Percentiles rank a stretch among this genome's conserved stretches.
Conservation (phyloP, 2,888 invertebrate genomes). For the Scaptomyza polygonia region DNA sequence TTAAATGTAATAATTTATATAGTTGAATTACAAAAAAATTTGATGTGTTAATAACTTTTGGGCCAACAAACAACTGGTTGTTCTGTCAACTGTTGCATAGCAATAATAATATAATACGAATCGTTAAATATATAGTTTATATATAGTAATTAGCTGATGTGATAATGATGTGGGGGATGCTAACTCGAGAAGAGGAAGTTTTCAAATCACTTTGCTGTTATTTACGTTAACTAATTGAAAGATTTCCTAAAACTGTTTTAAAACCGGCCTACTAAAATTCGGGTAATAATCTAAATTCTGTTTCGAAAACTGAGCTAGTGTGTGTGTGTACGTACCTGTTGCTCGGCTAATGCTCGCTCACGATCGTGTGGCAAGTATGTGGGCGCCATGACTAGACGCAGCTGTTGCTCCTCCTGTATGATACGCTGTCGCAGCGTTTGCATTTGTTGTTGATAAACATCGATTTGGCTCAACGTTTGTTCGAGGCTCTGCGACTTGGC, state of each 20-base stretch:
- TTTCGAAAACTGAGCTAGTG: conserved; percentile 7
- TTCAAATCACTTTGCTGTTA: conserved; percentile 44
- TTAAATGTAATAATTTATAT: conserved; percentile 15
- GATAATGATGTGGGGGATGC: conserved; percentile 51
- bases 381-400: conserved; percentile 92
- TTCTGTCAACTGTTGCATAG: conserved; percentile 78
- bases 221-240: conserved; percentile 40
- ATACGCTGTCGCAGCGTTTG: conserved; percentile 93
- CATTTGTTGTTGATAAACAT: conserved; percentile 94
- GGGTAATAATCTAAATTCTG: conserved; percentile 26
- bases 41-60: conserved; percentile 66
- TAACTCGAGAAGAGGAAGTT: conserved; percentile 6
- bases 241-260: conserved; percentile 35
- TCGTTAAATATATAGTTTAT: conserved; percentile 44
- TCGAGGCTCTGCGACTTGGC: conserved; percentile 86
- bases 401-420: conserved; percentile 93
- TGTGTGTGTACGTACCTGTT: conserved; percentile 93
- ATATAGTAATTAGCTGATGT: conserved; percentile 49
- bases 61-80: conserved; percentile 61
- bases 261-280: conserved; percentile 31
- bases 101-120: conserved; percentile 48
- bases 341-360: conserved; percentile 91
- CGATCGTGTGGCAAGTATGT: conserved; percentile 93
- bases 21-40: conserved; percentile 11
- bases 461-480: conserved; percentile 92